Conservation (phyloP, 1,140 invertebrate genomes). For the Temnothorax curvispinosus region DNA sequence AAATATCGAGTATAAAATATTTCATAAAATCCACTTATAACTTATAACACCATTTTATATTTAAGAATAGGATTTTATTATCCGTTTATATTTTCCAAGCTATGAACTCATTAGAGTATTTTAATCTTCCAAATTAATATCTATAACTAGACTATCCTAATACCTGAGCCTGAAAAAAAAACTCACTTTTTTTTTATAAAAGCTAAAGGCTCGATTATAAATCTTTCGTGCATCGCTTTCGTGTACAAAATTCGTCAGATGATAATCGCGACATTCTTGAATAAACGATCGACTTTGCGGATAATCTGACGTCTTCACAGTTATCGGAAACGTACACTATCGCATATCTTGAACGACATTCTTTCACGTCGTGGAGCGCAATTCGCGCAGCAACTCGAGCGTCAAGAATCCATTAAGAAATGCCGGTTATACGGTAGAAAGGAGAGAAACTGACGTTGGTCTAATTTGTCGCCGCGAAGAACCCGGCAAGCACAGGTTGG, state of each 20-base stretch:
- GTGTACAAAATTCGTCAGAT: not conserved
- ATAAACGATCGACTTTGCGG: constrained; percentile 20
- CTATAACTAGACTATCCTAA: not conserved
- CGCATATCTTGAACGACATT: constrained; percentile 43
- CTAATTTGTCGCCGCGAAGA: constrained; percentile 68
- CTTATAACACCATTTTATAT: not conserved
- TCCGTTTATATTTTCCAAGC: not conserved
- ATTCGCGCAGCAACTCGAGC: constrained; percentile 58
- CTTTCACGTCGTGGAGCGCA: constrained; percentile 34
- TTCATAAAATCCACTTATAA: constrained; percentile 8
- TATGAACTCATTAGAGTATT: not conserved
- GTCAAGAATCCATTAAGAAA: constrained; percentile 74
- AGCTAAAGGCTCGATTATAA: not conserved
- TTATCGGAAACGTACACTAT: constrained; percentile 54
- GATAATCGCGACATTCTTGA: constrained; percentile 16
- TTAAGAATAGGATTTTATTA: not conserved
- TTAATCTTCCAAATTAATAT: not conserved
- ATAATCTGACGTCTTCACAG: constrained; percentile 28
- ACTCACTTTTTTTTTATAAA: not conserved
- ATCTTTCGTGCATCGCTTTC: not conserved
- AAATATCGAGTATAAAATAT: not conserved
- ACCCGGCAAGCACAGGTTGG: constrained; percentile 61
- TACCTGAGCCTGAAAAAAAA: not conserved
- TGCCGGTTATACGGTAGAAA: constrained; percentile 47
- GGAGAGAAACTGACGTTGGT: constrained; percentile 60